These are phyloP conservation scores for Acanthococcus lagerstroemiae DNA, from an alignment of 2,888 invertebrate genomes.

Conservation along the genomic window DNA sequence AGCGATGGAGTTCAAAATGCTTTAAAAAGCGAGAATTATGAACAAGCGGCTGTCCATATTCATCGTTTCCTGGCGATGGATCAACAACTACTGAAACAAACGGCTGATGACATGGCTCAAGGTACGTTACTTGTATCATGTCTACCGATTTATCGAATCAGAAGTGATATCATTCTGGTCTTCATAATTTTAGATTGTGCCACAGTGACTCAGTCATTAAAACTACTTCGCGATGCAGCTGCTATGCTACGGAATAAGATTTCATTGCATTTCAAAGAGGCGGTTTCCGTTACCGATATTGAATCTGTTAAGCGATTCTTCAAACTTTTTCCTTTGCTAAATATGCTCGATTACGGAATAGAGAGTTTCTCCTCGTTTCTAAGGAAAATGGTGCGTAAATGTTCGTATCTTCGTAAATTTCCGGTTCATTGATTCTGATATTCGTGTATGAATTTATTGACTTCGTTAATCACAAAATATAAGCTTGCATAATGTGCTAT, in stretches of 20 bases:
- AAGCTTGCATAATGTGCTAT: too few species aligned
- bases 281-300: slow-evolving; percentile 75
- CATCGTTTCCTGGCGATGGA: slow-evolving; percentile 90
- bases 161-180: slow-evolving; percentile 34
- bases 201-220: slow-evolving; percentile 60
- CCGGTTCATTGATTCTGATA: too few species aligned
- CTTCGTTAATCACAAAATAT: too few species aligned
- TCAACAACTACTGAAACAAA: slow-evolving; percentile 64
- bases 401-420: too few species aligned
- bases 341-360: slow-evolving; percentile 82
- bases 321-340: slow-evolving; percentile 90
- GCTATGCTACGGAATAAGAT: slow-evolving; percentile 59
- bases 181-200: slow-evolving; percentile 45
- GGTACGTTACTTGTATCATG: slow-evolving; percentile 39
- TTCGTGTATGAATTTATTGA: too few species aligned
- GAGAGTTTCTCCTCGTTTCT: slow-evolving; percentile 78
- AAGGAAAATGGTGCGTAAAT: slow-evolving; percentile 13
- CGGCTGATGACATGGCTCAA: slow-evolving; percentile 63
- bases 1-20: slow-evolving; percentile 95
- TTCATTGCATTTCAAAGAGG: slow-evolving; percentile 77
- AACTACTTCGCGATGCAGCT: slow-evolving; percentile 64
- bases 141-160: background rate
- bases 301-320: slow-evolving; percentile 89
- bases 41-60: slow-evolving; percentile 91
- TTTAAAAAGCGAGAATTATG: slow-evolving; percentile 88